A percentile compares a stretch with the other conserved stretches of the same genome.
Conservation (phyloP, 2,888 invertebrate genomes). For the Morinoia aosen region DNA sequence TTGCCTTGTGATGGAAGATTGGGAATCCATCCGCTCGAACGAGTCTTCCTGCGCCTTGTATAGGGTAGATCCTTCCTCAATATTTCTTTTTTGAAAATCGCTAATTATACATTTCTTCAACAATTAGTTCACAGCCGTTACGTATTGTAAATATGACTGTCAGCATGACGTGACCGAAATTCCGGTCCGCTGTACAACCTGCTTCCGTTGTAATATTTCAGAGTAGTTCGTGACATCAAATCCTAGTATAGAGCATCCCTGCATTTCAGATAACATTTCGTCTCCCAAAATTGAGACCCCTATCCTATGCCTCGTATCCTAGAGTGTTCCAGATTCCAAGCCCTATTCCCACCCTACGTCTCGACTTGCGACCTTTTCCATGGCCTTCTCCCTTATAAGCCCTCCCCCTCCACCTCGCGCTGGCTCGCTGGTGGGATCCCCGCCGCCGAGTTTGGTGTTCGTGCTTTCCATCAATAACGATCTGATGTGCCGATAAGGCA, state of each 20-base stretch:
- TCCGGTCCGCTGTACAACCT: background rate
- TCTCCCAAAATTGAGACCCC: background rate
- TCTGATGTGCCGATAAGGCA: slow-evolving; percentile 5
- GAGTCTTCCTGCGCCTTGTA: background rate
- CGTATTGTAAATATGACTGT: background rate
- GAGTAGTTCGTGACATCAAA: background rate
- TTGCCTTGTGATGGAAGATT: background rate
- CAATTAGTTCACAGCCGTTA: background rate
- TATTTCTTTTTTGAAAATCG: background rate
- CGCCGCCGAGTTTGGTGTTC: background rate
- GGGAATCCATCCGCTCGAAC: background rate
- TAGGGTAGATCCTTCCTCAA: background rate
- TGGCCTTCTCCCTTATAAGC: background rate
- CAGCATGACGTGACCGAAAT: background rate
- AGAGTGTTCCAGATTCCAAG: background rate
- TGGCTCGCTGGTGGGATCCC: background rate
- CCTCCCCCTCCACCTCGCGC: background rate
- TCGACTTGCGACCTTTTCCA: slow-evolving; percentile 12
- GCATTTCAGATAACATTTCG: background rate
- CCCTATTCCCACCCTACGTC: background rate
- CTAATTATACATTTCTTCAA: background rate
- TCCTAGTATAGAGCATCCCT: background rate
- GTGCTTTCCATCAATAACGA: slow-evolving; percentile 30
- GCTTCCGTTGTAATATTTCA: background rate
- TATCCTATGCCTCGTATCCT: background rate